Conservation (phyloP, 2,797 vertebrate genomes). For the Pangasius macronema region DNA sequence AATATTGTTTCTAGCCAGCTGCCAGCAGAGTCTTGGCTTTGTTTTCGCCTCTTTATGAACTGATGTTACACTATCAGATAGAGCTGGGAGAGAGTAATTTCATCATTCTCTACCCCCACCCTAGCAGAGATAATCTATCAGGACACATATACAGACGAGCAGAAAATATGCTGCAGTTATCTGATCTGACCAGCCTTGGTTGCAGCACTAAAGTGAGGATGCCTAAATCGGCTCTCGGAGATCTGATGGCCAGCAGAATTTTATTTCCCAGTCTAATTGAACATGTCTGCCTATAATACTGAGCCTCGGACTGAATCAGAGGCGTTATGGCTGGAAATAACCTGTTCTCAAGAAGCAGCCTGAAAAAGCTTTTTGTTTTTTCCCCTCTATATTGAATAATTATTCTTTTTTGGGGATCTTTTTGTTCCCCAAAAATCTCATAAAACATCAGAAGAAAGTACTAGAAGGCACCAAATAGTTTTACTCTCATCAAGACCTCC, state of each 20-base stretch:
- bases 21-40: slow-evolving; percentile 13
- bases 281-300: neutral
- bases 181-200: neutral
- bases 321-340: neutral
- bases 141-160: neutral
- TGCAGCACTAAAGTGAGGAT: neutral
- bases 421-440: neutral
- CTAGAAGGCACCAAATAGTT: neutral
- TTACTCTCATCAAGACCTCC: neutral
- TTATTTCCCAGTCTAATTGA: neutral
- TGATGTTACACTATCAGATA: slow-evolving; percentile 20
- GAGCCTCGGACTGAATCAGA: neutral
- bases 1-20: slow-evolving; percentile 1
- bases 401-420: no score
- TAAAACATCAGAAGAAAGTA: neutral
- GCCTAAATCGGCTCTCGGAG: neutral
- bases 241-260: neutral
- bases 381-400: neutral
- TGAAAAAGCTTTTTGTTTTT: neutral
- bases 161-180: slow-evolving; percentile 14
- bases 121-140: slow-evolving; percentile 9
- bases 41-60: slow-evolving; percentile 20
- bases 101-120: neutral
- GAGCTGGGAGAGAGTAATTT: neutral
- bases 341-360: neutral